Evolutionary conservation across 2,113 vertebrate genomes (phyloP), one percentile per base, ranked within the genome.

Genomic region (Bostrychus sinensis): DNA sequence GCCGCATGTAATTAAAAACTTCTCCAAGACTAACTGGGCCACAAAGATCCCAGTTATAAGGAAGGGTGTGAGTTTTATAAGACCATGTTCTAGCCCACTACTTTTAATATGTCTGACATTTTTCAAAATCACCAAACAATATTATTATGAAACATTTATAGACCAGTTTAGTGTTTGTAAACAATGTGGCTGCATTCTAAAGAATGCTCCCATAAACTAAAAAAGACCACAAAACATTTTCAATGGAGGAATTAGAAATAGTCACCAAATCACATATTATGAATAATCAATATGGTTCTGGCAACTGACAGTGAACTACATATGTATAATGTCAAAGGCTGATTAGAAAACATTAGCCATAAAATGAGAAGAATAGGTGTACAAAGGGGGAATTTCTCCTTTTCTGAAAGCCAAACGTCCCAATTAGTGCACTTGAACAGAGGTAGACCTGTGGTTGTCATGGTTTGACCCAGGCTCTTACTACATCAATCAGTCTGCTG

Each of bases 391-490:
- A 64, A 46, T 60, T 39, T 8, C 32, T 61, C 26, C 77, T 81
- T 53, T 56, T 36, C 48, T 70, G 25, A 37, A 78, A 64, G n/a
- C 73, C 85, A 84, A 85, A 77, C 56, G 56, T 78, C 43, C 34
- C 72, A 71, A 73, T 84, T 75, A 88, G 60, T 34, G 9, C 56
- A 51, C 66, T 80, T 62, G 58, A 86, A 71, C 64, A 34, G 75
- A 70, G 80, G 67, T 66, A 36, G 62, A 60, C 26, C 48, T 56
- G 16, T 2, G 61, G 63, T 86, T 74, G 88, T 87, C 84, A 77
- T 79, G 82, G 83, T 81, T 73, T 82, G 85, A 85, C 73, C 72
- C 53, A 3, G 70, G 56, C 68, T 70, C 19, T 57, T 19, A 36
- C 42, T 72, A 36, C 76, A 78, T 74, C 72, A 80, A 45, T 77